Conservation (phyloP, 2,888 invertebrate species). For the Cetonia aurata region DNA sequence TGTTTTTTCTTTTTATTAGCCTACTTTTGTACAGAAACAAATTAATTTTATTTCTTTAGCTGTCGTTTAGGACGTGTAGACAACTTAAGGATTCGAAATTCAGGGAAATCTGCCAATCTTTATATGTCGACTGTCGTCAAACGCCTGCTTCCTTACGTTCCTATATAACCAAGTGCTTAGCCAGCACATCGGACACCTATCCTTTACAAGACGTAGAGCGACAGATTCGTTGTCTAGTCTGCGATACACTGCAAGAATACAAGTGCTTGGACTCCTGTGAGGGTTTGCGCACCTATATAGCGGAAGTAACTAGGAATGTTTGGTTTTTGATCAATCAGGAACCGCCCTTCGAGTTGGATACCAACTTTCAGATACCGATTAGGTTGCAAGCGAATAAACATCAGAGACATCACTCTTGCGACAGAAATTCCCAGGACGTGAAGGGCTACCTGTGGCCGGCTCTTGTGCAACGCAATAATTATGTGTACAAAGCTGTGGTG, state of each 20-base stretch:
- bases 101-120: slow-evolving; percentile 75
- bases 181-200: slow-evolving; percentile 78
- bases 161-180: slow-evolving; percentile 64
- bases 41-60: slow-evolving; percentile 65
- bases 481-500: slow-evolving; percentile 88
- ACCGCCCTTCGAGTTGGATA: slow-evolving; percentile 75
- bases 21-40: no score
- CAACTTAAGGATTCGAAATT: slow-evolving; percentile 80
- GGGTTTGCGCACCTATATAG: slow-evolving; percentile 83
- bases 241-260: slow-evolving; percentile 93
- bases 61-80: slow-evolving; percentile 80
- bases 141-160: slow-evolving; percentile 61
- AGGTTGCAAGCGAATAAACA: slow-evolving; percentile 78
- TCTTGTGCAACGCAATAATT: slow-evolving; percentile 80
- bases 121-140: slow-evolving; percentile 59
- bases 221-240: slow-evolving; percentile 73
- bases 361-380: slow-evolving; percentile 76
- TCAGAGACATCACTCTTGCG: slow-evolving; percentile 82
- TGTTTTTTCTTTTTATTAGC: no score
- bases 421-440: slow-evolving; percentile 80
- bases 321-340: slow-evolving; percentile 88
- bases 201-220: slow-evolving; percentile 77
- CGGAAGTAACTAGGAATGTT: slow-evolving; percentile 86
- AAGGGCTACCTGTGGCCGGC: slow-evolving; percentile 91
- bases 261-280: slow-evolving; percentile 86